Evolutionary conservation across 2,113 vertebrate genomes (phyloP).

Genomic region (Vimba vimba): DNA sequence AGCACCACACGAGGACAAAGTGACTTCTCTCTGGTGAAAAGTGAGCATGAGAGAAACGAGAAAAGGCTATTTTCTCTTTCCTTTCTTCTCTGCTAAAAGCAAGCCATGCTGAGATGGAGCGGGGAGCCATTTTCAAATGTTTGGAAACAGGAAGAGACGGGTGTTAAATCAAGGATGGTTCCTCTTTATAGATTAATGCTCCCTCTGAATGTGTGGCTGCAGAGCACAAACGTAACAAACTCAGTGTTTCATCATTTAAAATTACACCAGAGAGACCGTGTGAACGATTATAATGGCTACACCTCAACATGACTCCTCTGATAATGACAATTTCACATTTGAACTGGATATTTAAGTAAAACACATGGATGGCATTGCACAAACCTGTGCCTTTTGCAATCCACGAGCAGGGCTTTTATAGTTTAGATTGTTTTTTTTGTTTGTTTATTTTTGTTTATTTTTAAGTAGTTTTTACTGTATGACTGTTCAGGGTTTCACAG

Average conservation of each 20-base stretch:
- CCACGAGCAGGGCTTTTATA: neutral
- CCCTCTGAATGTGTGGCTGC: slow-evolving; percentile 21
- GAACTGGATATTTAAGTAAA: neutral
- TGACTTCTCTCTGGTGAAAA: slow-evolving; percentile 39
- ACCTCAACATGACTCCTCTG: neutral
- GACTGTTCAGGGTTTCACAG: neutral
- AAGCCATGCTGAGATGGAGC: slow-evolving; percentile 4
- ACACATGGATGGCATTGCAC: neutral
- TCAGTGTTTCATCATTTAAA: neutral
- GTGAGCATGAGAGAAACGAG: slow-evolving; percentile 18
- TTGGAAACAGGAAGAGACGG: slow-evolving; percentile 45
- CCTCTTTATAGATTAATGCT: slow-evolving; percentile 31
- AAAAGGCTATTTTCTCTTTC: slow-evolving; percentile 29
- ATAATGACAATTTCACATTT: neutral
- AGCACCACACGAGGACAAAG: slow-evolving; percentile 35
- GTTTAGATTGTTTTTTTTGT: neutral
- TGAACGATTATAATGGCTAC: neutral
- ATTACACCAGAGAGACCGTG: neutral
- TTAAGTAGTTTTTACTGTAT: neutral
- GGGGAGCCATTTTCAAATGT: slow-evolving; percentile 42
- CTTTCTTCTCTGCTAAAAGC: slow-evolving; percentile 38
- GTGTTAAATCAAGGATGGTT: slow-evolving; percentile 46
- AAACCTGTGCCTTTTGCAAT: neutral
- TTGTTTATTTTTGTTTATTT: too few species aligned
- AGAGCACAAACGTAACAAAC: slow-evolving; percentile 8